phyloP scores from a whole-genome alignment of 2,797 vertebrate genomes.

The Sylvilagus floridanus region DNA sequence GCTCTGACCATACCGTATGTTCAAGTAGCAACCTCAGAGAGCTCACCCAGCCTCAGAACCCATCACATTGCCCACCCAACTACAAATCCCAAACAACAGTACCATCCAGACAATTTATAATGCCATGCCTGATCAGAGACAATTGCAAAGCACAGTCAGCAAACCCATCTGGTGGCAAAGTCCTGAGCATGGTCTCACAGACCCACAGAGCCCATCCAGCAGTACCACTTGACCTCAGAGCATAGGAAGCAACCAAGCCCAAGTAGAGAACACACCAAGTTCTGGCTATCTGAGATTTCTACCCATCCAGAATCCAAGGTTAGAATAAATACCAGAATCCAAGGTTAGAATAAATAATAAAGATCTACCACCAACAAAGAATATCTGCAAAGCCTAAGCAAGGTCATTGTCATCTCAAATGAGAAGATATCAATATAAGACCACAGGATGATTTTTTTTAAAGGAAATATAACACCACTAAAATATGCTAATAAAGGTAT shows the following conservation, averaged over 20 bases:
- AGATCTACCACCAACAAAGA: background rate
- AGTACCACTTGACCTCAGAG: background rate
- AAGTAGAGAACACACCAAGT: background rate
- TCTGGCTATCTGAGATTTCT: background rate
- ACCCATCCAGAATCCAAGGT: background rate
- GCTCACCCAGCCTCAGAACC: background rate
- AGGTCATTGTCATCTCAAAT: background rate
- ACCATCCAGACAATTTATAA: background rate
- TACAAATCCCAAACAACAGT: background rate
- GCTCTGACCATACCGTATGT: background rate
- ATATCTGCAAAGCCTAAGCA: background rate
- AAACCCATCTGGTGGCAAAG: background rate
- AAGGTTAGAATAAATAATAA: background rate
- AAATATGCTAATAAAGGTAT: background rate
- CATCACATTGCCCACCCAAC: background rate
- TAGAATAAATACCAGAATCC: background rate
- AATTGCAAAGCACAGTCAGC: background rate
- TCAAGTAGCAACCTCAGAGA: background rate
- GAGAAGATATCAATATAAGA: background rate
- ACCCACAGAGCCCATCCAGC: background rate
- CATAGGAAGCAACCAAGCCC: background rate
- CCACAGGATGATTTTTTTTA: background rate
- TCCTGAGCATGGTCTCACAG: background rate
- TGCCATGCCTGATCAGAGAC: background rate
- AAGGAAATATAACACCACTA: background rate